phyloP scores from a whole-genome alignment of 2,888 invertebrate genomes.

The Teleogryllus oceanicus region DNA sequence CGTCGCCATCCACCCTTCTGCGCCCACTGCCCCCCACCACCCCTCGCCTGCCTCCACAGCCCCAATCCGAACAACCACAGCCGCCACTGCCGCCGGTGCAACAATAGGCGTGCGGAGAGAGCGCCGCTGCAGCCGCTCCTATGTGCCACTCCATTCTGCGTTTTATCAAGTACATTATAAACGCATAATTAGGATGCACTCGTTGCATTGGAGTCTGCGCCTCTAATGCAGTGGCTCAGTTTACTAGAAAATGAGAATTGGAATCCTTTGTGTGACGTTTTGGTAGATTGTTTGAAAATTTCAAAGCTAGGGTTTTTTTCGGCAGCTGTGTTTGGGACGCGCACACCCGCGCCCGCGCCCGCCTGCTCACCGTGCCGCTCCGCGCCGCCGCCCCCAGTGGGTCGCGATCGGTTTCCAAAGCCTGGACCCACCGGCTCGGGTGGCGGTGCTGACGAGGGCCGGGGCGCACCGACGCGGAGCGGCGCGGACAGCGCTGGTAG shows the following conservation, averaged over 20 bases:
- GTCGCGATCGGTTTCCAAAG: not conserved
- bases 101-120: not conserved
- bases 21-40: not conserved
- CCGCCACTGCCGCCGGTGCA: not conserved
- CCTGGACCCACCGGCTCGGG: not conserved
- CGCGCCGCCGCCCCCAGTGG: not conserved
- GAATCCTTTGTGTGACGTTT: constrained; percentile 18
- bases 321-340: not conserved
- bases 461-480: not conserved
- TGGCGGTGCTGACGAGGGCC: not conserved
- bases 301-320: not conserved
- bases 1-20: not conserved
- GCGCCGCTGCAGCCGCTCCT: not conserved
- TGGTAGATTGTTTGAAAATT: constrained; percentile 18
- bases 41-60: not conserved
- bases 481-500: not conserved
- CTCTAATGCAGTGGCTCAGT: constrained; percentile 3
- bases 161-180: not conserved
- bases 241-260: not conserved
- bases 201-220: not conserved
- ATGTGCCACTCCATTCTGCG: constrained; percentile 11
- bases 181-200: constrained; percentile 18
- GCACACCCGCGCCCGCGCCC: not conserved
- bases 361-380: not conserved
- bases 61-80: not conserved